Conservation (phyloP, 2,888 invertebrate genomes). For the Cantharis rufa region DNA sequence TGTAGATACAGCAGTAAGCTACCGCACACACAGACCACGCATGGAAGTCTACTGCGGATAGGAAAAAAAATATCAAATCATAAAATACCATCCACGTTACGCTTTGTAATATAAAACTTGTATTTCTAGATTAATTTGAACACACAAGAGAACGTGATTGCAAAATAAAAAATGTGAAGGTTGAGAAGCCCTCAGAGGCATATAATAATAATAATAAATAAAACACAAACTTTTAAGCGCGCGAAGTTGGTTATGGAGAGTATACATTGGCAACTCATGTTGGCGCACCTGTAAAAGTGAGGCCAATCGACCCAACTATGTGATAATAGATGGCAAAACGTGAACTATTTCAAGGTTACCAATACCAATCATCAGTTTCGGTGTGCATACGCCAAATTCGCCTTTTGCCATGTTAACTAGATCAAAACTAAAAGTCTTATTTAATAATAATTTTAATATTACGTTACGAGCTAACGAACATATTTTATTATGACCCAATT, state of each 20-base stretch:
- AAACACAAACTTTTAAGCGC: not conserved
- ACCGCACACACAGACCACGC: not conserved
- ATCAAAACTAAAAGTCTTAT: not conserved
- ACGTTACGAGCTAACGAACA: not conserved
- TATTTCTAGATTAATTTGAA: not conserved
- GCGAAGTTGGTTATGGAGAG: not conserved
- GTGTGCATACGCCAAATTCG: not conserved
- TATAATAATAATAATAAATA: conserved; percentile 1
- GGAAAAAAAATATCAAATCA: not conserved
- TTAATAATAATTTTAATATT: not conserved
- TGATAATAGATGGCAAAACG: not conserved
- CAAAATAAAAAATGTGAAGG: conserved; percentile 6
- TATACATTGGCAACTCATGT: not conserved
- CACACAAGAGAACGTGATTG: not conserved
- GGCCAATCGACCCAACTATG: not conserved
- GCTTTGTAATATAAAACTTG: not conserved
- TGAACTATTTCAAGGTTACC: conserved; percentile 3
- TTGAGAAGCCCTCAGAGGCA: conserved; percentile 4
- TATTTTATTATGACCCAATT: not conserved
- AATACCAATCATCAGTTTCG: not conserved
- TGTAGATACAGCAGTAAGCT: not conserved
- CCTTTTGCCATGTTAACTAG: not conserved
- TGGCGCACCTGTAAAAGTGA: not conserved
- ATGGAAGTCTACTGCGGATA: not conserved
- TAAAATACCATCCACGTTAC: not conserved